phyloP scores from a whole-genome alignment of 2,797 vertebrate species.

The Enteromius trimaculatus region DNA sequence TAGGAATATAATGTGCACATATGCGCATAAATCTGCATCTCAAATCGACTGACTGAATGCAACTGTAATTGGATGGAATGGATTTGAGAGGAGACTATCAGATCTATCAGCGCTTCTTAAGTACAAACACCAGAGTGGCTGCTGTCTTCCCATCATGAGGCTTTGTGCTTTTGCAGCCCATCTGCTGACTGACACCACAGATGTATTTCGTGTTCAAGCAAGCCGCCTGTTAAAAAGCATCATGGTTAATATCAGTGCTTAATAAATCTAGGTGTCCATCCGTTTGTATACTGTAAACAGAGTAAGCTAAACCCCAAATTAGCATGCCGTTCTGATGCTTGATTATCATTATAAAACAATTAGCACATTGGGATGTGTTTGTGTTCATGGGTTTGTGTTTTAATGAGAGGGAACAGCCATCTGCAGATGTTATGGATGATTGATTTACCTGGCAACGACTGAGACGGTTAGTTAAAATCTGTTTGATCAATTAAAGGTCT shows the following conservation, averaged over 20 bases:
- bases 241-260: neutral
- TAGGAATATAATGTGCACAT: neutral
- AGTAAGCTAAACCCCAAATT: slow-evolving; percentile 18
- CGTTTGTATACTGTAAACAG: slow-evolving; percentile 30
- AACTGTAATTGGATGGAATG: neutral
- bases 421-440: slow-evolving; percentile 36
- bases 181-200: slow-evolving; percentile 45
- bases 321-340: slow-evolving; percentile 8
- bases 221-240: slow-evolving; percentile 4
- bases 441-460: slow-evolving; percentile 30
- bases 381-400: neutral
- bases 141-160: slow-evolving; percentile 15
- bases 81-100: neutral
- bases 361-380: slow-evolving; percentile 35
- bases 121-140: neutral
- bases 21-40: slow-evolving; percentile 26
- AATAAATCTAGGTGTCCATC: neutral
- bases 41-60: neutral
- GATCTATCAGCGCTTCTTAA: slow-evolving; percentile 5
- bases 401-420: slow-evolving; percentile 18
- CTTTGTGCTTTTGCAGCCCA: slow-evolving; percentile 34
- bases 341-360: slow-evolving; percentile 45
- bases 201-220: slow-evolving; percentile 12
- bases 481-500: slow-evolving; percentile 36
- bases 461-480: slow-evolving; percentile 13